Evolutionary conservation across 2,113 vertebrate species (phyloP), one percentile per base, ranked within the genome.

Genomic region (Euleptes europaea): DNA sequence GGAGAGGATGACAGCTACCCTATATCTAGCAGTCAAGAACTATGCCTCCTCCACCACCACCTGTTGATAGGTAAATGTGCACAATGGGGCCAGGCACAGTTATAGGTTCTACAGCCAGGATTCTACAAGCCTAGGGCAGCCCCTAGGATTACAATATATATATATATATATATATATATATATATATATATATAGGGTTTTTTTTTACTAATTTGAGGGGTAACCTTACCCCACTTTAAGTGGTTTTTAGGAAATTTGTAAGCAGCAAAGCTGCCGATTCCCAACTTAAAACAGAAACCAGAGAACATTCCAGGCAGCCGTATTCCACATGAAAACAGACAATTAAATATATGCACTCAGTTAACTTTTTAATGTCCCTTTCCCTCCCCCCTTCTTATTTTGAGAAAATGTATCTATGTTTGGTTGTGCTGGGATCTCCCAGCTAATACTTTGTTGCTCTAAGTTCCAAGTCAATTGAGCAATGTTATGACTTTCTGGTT

Each of bases 401-500:
- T 11, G 0, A 14, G 13, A 42, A 23, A 3, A 2, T 0, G 3
- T 15, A 12, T 5, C 2, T 0, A 3, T 0, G 17, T 60, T 38
- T 0, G 12, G 15, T 3, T 51, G 54, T 17, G 7, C 54, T 57
- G 15, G 54, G 54, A 57, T 21, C 17, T 33, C 51, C 38, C 4
- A 2, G 5, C 12, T 73, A 31, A 26, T 1, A 1, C 49, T 80
- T 26, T 12, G 42, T 28, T 26, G 21, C 1, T 23, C 17, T 19
- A 0, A 1, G 5, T 21, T 47, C 5, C 0, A 86, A 86, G 44
- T 73, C 15, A 2, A 35, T 1, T 23, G 7, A 28, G 72, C 86
- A 89, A 86, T 21, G 17, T 54, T 0, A 67, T 26, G 28, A 31
- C 21, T 79, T 67, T 6, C 40, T 83, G 69, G 44, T 31, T 78